A percentile compares a stretch with the other conserved stretches of the same genome.
phyloP scores from a whole-genome alignment of 2,888 invertebrate genomes.

The Odontothrips loti region DNA sequence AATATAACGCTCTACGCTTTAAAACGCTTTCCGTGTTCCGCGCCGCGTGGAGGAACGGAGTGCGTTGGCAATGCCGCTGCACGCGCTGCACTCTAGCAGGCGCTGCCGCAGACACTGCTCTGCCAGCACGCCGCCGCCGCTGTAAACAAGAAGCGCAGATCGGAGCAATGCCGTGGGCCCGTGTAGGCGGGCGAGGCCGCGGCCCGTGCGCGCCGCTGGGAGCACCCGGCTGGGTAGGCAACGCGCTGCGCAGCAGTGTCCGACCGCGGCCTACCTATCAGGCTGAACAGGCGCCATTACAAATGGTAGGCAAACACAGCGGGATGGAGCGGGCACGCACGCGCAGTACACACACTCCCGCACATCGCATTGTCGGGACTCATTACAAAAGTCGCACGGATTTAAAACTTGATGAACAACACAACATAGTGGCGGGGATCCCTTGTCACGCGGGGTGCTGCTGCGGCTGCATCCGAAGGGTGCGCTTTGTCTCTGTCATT shows the following conservation, averaged over 20 bases:
- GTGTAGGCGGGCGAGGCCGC: too few relatives aligned
- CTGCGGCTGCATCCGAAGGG: neutral
- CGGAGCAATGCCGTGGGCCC: too few relatives aligned
- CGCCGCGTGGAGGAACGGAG: too few relatives aligned
- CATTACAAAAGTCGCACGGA: neutral
- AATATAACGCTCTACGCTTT: too few relatives aligned
- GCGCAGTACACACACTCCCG: neutral
- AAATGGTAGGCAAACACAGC: neutral
- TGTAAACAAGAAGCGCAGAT: too few relatives aligned
- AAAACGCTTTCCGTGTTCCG: too few relatives aligned
- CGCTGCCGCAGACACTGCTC: too few relatives aligned
- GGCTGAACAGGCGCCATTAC: neutral
- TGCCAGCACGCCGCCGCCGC: too few relatives aligned
- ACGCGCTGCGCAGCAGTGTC: neutral
- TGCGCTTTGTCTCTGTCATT: neutral
- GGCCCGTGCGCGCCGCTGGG: too few relatives aligned
- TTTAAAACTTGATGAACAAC: constrained; percentile 4
- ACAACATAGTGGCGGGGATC: neutral
- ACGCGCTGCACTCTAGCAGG: too few relatives aligned
- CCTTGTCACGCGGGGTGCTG: neutral
- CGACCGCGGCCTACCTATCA: neutral
- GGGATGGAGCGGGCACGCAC: neutral
- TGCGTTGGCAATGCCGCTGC: too few relatives aligned
- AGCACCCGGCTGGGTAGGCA: neutral
- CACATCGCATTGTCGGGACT: neutral